phyloP scores from a whole-genome alignment of 1,140 invertebrate genomes.

The Brachionus plicatilis region DNA sequence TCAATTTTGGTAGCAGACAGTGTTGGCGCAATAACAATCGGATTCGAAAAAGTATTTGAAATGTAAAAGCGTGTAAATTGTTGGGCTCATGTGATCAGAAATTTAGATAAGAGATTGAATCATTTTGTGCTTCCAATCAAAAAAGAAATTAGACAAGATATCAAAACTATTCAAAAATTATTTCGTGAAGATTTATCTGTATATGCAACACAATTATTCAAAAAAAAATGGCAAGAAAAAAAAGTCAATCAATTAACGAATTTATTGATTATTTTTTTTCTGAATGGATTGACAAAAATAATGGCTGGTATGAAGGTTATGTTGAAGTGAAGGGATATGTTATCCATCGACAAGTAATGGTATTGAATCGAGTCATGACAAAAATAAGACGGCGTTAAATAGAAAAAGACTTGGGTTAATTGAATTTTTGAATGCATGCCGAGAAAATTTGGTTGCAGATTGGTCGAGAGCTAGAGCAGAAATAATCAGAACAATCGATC shows the following conservation, averaged over 20 bases:
- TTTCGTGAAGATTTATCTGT: not conserved
- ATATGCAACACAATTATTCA: not conserved
- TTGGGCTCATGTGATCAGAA: not conserved
- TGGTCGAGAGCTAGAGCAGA: not conserved
- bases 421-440: not conserved
- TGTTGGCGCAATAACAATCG: not conserved
- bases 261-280: not conserved
- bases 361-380: not conserved
- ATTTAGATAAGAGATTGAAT: not conserved
- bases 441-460: not conserved
- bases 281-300: not conserved
- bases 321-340: not conserved
- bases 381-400: not conserved
- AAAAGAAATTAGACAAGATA: not conserved
- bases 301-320: slow-evolving; percentile 15
- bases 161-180: not conserved
- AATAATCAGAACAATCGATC: no score
- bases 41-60: not conserved
- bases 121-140: not conserved
- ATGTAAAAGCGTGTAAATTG: not conserved
- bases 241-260: not conserved
- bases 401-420: not conserved
- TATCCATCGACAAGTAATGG: not conserved
- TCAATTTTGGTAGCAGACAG: not conserved
- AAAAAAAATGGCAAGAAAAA: slow-evolving; percentile 1